Conservation (phyloP, 2,797 vertebrate species). For the Xenops minutus region DNA sequence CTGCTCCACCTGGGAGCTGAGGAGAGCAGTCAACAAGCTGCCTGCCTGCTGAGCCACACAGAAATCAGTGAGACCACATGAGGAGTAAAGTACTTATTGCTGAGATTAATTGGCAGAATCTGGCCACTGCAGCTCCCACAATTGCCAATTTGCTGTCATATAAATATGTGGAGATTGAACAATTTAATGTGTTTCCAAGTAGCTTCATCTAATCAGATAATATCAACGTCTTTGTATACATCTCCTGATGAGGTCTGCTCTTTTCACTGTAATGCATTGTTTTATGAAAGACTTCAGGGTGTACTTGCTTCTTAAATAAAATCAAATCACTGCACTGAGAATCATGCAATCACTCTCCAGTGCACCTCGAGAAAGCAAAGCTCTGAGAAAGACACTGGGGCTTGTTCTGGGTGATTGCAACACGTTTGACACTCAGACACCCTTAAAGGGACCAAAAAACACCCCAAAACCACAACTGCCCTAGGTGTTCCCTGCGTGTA, state of each 20-base stretch:
- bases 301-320: background rate
- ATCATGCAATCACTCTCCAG: background rate
- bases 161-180: background rate
- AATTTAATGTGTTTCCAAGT: background rate
- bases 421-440: background rate
- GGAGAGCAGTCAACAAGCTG: slow-evolving; percentile 45
- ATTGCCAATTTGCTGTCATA: background rate
- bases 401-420: background rate
- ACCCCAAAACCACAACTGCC: background rate
- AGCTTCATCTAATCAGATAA: background rate
- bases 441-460: background rate
- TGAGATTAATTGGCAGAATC: slow-evolving; percentile 31
- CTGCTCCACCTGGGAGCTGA: slow-evolving; percentile 15
- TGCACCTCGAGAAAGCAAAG: background rate
- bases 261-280: background rate
- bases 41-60: slow-evolving; percentile 31
- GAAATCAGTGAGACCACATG: slow-evolving; percentile 12
- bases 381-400: background rate
- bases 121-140: slow-evolving; percentile 1
- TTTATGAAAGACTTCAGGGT: background rate
- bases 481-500: background rate
- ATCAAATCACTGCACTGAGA: background rate
- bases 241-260: background rate
- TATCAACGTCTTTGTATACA: background rate
- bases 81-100: slow-evolving; percentile 17